Conservation (phyloP, 2,797 vertebrate species). For the Poliocrania exsul region DNA sequence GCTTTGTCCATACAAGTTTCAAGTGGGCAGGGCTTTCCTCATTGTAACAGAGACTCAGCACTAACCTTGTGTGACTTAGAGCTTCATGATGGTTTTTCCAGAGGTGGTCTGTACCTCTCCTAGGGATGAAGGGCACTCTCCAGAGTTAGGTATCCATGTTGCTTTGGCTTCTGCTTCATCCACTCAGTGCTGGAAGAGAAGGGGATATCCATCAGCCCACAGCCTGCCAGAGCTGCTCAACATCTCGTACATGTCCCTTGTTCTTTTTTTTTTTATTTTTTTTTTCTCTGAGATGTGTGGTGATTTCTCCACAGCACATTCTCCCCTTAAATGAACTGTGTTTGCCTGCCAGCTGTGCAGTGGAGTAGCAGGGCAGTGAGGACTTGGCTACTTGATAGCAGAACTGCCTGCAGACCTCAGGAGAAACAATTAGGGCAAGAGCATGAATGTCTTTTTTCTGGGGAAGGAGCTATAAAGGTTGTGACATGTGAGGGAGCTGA, state of each 20-base stretch:
- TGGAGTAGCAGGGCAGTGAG: not conserved
- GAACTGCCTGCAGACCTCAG: not conserved
- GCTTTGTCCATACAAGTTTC: not conserved
- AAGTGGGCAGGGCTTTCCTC: not conserved
- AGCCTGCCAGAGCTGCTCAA: not conserved
- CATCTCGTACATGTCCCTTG: not conserved
- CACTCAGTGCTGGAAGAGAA: not conserved
- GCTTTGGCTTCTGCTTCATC: not conserved
- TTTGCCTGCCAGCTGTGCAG: not conserved
- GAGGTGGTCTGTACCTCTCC: not conserved
- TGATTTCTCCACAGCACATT: not conserved
- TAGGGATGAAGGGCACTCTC: not conserved
- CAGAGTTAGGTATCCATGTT: not conserved
- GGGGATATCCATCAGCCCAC: not conserved
- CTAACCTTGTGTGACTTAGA: not conserved
- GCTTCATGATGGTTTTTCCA: not conserved
- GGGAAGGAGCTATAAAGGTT: not conserved
- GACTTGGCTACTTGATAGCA: not conserved
- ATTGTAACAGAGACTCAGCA: not conserved
- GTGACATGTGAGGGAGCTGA: not conserved
- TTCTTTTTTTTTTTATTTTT: not conserved
- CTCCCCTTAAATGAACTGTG: not conserved
- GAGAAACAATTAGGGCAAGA: not conserved
- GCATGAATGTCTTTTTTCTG: not conserved
- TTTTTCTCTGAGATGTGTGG: rapidly evolving